Percentiles rank a stretch among this genome's conserved stretches.
These are phyloP conservation scores for Siphamia tubifer DNA, from an alignment of 2,113 vertebrate species.

Conservation along the genomic window DNA sequence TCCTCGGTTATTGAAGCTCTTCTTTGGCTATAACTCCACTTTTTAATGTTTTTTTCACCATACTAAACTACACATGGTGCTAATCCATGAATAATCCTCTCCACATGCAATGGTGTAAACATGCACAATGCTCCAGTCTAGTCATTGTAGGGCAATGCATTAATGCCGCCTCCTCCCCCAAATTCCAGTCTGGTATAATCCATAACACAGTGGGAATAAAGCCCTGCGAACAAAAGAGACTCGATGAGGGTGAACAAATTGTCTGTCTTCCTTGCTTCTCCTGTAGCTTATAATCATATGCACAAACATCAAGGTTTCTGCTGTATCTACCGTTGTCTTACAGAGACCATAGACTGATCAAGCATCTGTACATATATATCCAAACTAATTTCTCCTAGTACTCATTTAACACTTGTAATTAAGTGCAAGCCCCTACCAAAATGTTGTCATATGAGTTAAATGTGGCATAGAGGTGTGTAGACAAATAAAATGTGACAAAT, in stretches of 20 bases:
- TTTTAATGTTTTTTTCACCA: conserved; percentile 15
- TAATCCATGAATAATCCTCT: conserved; percentile 70
- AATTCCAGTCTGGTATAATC: conserved; percentile 57
- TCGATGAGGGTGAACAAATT: background rate
- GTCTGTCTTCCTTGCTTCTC: background rate
- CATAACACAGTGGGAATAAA: conserved; percentile 52
- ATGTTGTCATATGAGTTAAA: conserved; percentile 2
- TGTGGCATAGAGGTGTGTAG: background rate
- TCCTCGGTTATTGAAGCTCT: background rate
- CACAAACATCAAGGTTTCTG: no score
- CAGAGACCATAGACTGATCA: background rate
- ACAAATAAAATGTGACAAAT: conserved; percentile 1
- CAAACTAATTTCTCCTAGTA: background rate
- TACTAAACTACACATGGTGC: conserved; percentile 9
- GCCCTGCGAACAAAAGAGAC: conserved; percentile 30
- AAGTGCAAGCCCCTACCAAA: background rate
- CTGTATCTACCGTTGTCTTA: background rate
- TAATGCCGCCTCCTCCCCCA: conserved; percentile 41
- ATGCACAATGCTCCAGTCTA: conserved; percentile 55
- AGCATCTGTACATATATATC: no score
- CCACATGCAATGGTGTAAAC: conserved; percentile 57
- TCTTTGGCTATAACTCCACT: background rate
- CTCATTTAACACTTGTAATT: background rate
- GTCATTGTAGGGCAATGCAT: conserved; percentile 38
- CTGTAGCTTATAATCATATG: no score